phyloP scores from a whole-genome alignment of 2,113 vertebrate species.

The Hippoglossus stenolepis region DNA sequence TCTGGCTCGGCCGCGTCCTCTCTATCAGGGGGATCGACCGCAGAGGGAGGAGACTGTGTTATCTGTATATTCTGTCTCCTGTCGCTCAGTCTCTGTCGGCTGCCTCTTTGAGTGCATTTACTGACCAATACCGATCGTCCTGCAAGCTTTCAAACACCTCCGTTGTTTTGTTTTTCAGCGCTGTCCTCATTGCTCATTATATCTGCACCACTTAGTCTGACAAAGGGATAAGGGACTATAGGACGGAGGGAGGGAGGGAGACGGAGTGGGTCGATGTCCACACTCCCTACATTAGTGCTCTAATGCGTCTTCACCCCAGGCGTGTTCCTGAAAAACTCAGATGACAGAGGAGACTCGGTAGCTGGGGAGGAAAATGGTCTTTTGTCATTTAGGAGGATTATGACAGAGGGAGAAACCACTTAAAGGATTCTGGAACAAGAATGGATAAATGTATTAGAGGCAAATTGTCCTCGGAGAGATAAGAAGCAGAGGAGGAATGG shows the following conservation, averaged over 20 bases:
- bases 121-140: constrained; percentile 27
- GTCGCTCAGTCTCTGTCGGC: neutral
- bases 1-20: constrained; percentile 33
- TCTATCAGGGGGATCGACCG: constrained; percentile 41
- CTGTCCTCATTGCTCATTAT: neutral
- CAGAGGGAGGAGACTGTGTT: constrained; percentile 51
- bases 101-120: constrained; percentile 35
- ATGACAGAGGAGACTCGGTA: constrained; percentile 9
- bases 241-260: neutral
- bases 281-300: constrained; percentile 18
- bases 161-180: constrained; percentile 15
- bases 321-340: constrained; percentile 16
- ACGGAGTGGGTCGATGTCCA: neutral
- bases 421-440: constrained; percentile 1
- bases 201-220: constrained; percentile 12
- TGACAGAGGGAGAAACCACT: constrained; percentile 7
- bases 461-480: constrained; percentile 11
- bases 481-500: neutral
- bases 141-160: constrained; percentile 19
- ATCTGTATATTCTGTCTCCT: constrained; percentile 45
- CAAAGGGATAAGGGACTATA: neutral
- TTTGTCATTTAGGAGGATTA: constrained; percentile 19
- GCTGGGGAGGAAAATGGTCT: constrained; percentile 14
- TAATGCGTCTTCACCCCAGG: constrained; percentile 20
- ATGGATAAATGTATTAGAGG: constrained; percentile 9